Evolutionary conservation across 2,113 vertebrate species (phyloP).

Genomic region (Nibea coibor): DNA sequence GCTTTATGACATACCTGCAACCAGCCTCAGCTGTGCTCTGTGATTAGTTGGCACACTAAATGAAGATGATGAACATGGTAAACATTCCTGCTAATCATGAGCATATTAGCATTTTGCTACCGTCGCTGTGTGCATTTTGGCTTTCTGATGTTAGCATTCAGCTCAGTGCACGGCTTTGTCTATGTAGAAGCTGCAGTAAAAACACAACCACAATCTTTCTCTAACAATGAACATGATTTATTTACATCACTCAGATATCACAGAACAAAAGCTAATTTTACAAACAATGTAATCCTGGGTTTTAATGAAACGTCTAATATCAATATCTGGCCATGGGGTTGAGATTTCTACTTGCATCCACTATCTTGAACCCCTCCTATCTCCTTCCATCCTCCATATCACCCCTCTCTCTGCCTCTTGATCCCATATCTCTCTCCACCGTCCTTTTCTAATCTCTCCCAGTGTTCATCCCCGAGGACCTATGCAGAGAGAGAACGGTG

Average conservation of each 20-base stretch:
- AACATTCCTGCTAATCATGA: not conserved
- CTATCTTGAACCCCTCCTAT: constrained; percentile 18
- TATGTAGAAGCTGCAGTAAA: not conserved
- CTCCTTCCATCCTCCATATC: constrained; percentile 35
- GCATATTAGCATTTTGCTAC: not conserved
- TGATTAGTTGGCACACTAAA: no score
- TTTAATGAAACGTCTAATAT: constrained; percentile 22
- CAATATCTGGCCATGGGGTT: constrained; percentile 4
- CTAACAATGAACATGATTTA: not conserved
- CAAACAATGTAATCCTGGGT: not conserved
- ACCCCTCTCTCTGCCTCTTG: constrained; percentile 53
- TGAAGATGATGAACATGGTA: not conserved
- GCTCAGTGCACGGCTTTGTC: no score
- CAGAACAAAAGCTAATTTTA: not conserved
- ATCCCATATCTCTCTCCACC: constrained; percentile 60
- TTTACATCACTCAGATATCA: not conserved
- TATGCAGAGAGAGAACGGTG: constrained; percentile 54
- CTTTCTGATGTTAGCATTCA: not conserved
- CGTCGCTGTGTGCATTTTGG: not conserved
- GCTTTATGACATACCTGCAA: no score
- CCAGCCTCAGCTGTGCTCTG: no score
- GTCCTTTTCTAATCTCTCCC: constrained; percentile 67
- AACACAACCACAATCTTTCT: not conserved
- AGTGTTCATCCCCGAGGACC: constrained; percentile 64
- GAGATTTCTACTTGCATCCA: constrained; percentile 24